phyloP scores from a whole-genome alignment of 2,113 vertebrate genomes.

The Todiramphus saurophagus region DNA sequence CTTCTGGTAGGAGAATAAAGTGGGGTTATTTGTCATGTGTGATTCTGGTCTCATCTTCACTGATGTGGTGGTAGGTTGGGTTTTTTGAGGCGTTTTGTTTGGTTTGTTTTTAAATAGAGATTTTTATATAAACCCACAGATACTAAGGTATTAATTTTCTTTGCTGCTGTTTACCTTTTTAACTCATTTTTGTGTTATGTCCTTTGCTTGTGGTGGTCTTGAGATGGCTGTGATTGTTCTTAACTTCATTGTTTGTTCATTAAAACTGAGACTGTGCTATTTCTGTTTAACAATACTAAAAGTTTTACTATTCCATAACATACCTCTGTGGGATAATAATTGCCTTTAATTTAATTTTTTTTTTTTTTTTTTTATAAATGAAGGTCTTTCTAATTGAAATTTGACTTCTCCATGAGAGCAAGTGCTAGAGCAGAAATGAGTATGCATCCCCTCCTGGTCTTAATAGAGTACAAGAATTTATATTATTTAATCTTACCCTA shows the following conservation, averaged over 20 bases:
- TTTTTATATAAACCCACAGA: not conserved
- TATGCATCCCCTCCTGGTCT: not conserved
- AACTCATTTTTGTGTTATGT: not conserved
- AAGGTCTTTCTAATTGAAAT: not conserved
- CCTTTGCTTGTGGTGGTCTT: not conserved
- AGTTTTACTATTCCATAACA: not conserved
- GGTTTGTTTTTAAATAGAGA: not conserved
- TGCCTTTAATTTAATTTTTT: not conserved
- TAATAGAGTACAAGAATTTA: not conserved
- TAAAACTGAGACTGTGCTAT: not conserved
- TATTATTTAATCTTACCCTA: not conserved
- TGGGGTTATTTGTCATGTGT: not conserved
- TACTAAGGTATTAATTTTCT: not conserved
- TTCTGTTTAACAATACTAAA: not conserved
- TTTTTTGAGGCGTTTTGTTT: not conserved
- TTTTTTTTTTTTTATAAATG: fast-evolving
- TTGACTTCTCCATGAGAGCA: not conserved
- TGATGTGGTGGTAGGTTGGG: not conserved
- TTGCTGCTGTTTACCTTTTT: not conserved
- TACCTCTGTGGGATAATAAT: not conserved
- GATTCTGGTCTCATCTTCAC: not conserved
- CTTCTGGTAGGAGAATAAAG: not conserved
- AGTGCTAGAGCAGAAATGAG: not conserved
- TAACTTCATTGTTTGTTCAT: not conserved
- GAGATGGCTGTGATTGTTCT: not conserved